Evolutionary conservation across 37 sponge, comb jelly and placozoan species (phyloP), one percentile per base, ranked within the genome.

Genomic region (Bolinopsis microptera): DNA sequence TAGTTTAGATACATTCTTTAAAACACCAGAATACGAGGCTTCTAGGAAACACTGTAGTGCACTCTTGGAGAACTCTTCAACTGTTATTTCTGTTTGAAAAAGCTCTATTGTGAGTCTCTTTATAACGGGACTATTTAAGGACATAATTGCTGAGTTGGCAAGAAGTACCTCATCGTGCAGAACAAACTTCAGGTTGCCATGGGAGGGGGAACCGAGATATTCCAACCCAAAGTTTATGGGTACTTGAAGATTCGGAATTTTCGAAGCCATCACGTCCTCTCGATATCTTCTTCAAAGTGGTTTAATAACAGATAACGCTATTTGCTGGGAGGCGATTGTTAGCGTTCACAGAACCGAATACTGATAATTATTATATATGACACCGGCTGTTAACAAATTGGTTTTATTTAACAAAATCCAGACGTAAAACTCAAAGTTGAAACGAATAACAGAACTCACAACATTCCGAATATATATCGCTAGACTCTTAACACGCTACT

Each of bases 211-310:
- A 48, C 61, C 61, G 13, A 48, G 74, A n/a, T 70, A 70, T 26
- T 70, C 25, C 26, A 70, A 8, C 2, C 74, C 74, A 70, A 70
- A 70, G 74, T 70, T 22, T n/a, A 70, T 70, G 74, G 74, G 74
- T 24, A 70, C 74, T 70, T 48, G 61, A 48, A 48, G 9, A 18
- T 48, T 48, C 9, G 61, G 61, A 48, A 48, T 48, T 48, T 48
- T 48, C n/a, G n/a, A n/a, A n/a, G n/a, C n/a, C n/a, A n/a, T n/a
- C n/a, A n/a, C n/a, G n/a, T n/a, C n/a, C n/a, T n/a, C n/a, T n/a
- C n/a, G n/a, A n/a, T n/a, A n/a, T n/a, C n/a, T n/a, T n/a, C n/a
- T n/a, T n/a, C n/a, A n/a, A n/a, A n/a, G n/a, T n/a, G n/a, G n/a
- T n/a, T n/a, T n/a, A n/a, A n/a, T n/a, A n/a, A n/a, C n/a, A n/a